Percentiles rank a stretch among this genome's conserved stretches.
Evolutionary conservation across 2,888 invertebrate genomes (phyloP).

Genomic region (Cosmopolites sordidus): DNA sequence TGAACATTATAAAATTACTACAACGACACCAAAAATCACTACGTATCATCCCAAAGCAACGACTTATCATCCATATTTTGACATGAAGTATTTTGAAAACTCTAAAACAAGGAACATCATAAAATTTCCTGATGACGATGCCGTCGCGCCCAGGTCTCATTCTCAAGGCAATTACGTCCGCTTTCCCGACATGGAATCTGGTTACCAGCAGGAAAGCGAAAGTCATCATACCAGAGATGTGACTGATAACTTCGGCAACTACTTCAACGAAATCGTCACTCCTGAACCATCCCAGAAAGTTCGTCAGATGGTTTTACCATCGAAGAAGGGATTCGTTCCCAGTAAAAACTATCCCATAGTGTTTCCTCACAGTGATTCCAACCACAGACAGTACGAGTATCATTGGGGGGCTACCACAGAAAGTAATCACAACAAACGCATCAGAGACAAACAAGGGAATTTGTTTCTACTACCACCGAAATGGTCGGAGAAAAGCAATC

Average conservation of each 20-base stretch:
- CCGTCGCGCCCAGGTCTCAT: constrained; percentile 4
- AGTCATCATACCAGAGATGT: constrained; percentile 23
- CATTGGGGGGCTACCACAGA: constrained; percentile 13
- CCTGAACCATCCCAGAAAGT: constrained; percentile 16
- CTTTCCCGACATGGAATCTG: constrained; percentile 27
- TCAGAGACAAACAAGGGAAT: constrained; percentile 36
- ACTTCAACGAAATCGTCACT: constrained; percentile 22
- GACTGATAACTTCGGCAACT: constrained; percentile 20
- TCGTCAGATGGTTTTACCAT: constrained; percentile 9
- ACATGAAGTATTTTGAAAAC: constrained; percentile 5
- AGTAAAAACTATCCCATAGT: background rate
- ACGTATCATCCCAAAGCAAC: constrained; percentile 24
- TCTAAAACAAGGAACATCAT: constrained; percentile 19
- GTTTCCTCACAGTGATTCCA: background rate
- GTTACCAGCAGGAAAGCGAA: constrained; percentile 23
- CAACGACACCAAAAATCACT: constrained; percentile 25
- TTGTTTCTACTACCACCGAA: constrained; percentile 37
- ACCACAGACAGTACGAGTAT: constrained; percentile 14
- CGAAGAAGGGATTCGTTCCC: constrained; percentile 4
- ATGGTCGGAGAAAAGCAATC: constrained; percentile 33
- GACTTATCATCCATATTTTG: constrained; percentile 21
- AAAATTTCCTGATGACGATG: constrained; percentile 26
- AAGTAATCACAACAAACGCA: constrained; percentile 21
- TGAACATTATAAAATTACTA: constrained; percentile 10
- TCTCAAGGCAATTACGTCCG: constrained; percentile 16